These are phyloP conservation scores for Oasisia sp. DNA, from an alignment of 2,888 invertebrate genomes.

Conservation along the genomic window DNA sequence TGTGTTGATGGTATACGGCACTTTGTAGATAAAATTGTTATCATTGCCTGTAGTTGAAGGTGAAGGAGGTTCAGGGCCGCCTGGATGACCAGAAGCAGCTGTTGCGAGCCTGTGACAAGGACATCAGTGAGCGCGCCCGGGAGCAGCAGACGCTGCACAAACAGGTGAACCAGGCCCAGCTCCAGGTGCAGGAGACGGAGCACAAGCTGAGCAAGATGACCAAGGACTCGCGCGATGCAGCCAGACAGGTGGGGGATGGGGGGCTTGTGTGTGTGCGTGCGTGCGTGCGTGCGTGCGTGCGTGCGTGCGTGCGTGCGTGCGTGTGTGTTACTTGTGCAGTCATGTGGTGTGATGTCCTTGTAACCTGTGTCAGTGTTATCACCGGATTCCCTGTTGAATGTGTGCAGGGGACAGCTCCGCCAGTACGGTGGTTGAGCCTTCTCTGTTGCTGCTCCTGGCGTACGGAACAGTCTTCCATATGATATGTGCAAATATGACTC, in stretches of 20 bases:
- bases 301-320: not conserved
- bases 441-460: too few species aligned
- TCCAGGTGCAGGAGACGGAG: constrained; percentile 66
- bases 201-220: constrained; percentile 65
- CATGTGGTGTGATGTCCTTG: not conserved
- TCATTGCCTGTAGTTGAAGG: constrained; percentile 47
- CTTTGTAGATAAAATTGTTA: not conserved
- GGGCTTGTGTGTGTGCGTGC: not conserved
- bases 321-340: not conserved
- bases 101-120: constrained; percentile 59
- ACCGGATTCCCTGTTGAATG: too few species aligned
- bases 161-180: constrained; percentile 51
- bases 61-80: constrained; percentile 57
- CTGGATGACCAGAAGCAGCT: constrained; percentile 60
- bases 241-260: constrained; percentile 70
- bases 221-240: constrained; percentile 73
- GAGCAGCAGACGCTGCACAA: constrained; percentile 56
- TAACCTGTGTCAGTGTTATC: not conserved
- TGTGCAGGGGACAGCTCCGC: too few species aligned
- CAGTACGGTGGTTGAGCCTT: too few species aligned
- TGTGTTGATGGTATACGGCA: not conserved
- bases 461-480: too few species aligned
- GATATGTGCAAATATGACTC: too few species aligned
- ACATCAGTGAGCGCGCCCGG: constrained; percentile 53
- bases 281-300: not conserved